Conservation (phyloP, 2,888 invertebrate species). For the Fragum fragum region DNA sequence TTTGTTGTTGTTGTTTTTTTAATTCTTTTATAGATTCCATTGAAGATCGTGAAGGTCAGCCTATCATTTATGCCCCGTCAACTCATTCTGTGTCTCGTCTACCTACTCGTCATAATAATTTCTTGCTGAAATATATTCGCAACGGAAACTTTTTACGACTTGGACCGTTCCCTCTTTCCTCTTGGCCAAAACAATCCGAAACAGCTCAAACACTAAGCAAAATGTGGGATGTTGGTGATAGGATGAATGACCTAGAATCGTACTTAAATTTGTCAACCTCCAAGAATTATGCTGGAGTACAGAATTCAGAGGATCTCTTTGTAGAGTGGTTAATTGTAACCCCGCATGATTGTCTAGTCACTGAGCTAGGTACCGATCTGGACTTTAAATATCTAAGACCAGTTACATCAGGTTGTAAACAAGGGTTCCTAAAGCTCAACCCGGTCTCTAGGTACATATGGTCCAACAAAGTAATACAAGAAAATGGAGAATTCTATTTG, state of each 20-base stretch:
- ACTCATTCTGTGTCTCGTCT: neutral
- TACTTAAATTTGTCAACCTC: neutral
- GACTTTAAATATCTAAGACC: neutral
- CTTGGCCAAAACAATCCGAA: neutral
- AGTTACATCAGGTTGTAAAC: neutral
- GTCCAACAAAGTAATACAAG: neutral
- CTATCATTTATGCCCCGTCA: neutral
- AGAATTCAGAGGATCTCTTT: neutral
- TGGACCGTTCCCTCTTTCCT: neutral
- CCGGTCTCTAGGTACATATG: conserved; percentile 11
- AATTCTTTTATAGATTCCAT: conserved; percentile 32
- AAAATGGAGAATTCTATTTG: neutral
- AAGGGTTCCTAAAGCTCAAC: conserved; percentile 17
- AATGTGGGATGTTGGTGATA: conserved; percentile 5
- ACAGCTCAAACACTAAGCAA: neutral
- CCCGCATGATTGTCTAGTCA: neutral
- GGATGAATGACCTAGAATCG: neutral
- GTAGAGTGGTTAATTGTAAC: conserved; percentile 6
- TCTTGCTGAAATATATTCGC: conserved; percentile 12
- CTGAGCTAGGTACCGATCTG: neutral
- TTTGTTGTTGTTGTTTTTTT: too few relatives aligned
- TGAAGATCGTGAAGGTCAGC: conserved; percentile 16
- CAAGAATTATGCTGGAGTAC: neutral
- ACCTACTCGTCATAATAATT: neutral
- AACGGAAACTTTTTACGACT: neutral